phyloP scores from a whole-genome alignment of 2,888 invertebrate species.

The Zaprionus lineosus region DNA sequence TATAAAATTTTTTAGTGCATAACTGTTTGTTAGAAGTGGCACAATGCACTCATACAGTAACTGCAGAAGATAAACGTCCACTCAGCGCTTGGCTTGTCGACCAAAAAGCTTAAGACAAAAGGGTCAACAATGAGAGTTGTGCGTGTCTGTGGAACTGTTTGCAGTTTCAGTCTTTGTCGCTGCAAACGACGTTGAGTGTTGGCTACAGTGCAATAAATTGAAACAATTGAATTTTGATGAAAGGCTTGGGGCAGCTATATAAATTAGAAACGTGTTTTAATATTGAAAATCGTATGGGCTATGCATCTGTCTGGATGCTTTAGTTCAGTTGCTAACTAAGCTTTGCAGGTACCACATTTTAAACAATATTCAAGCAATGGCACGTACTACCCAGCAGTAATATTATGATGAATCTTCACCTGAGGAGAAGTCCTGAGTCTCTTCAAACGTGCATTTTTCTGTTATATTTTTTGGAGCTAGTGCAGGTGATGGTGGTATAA shows the following conservation, averaged over 20 bases:
- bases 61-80: conserved; percentile 78
- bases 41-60: conserved; percentile 51
- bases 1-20: conserved; percentile 28
- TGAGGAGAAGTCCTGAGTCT: conserved; percentile 54
- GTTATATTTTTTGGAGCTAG: conserved; percentile 42
- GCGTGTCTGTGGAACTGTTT: conserved; percentile 23
- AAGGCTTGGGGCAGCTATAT: conserved; percentile 44
- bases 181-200: conserved; percentile 58
- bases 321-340: no score
- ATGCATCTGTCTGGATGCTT: background rate
- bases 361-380: conserved; percentile 53
- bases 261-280: conserved; percentile 55
- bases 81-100: conserved; percentile 67
- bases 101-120: conserved; percentile 66
- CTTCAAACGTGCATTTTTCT: conserved; percentile 36
- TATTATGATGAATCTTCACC: conserved; percentile 65
- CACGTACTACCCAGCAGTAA: conserved; percentile 49
- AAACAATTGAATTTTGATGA: conserved; percentile 77
- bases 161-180: conserved; percentile 6
- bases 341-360: conserved; percentile 24
- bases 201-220: conserved; percentile 43
- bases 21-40: conserved; percentile 54
- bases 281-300: no score
- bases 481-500: conserved; percentile 24
- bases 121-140: conserved; percentile 66